Base-by-base conservation (phyloP, 2,888 invertebrate species). In the Ommatoiulus sabulosus region DNA sequence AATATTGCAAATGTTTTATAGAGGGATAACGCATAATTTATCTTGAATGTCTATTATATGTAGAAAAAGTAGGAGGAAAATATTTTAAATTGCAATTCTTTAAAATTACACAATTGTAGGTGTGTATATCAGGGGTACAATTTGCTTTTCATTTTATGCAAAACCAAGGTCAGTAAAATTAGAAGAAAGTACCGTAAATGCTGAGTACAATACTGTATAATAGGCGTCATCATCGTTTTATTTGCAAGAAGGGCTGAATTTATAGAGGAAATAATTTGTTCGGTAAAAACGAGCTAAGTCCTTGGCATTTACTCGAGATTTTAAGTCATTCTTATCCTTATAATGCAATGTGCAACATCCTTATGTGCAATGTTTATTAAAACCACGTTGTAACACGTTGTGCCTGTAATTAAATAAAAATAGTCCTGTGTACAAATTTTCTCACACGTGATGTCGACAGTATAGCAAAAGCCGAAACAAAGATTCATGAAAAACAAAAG, bases 151-250 rank as follows among this genome's bases (percentile, higher is more conserved):
- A 63, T 63, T 63, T 63, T 20, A 63, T 63, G 20, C n/a, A 5
- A 63, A 5, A 72, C 72, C 72, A 72, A 72, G 24, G 72, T 72
- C 24, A 72, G 8, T 24, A 72, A 72, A 72, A 72, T 72, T 72
- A 72, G 24, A 10, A 24, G n/a, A 72, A 72, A 72, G 72, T 72
- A 72, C 72, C 72, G 72, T 72, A 72, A 72, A 72, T 72, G n/a
- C 1, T 20, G 20, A 20, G 63, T 63, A 17, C 52, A 52, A n/a
- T n/a, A n/a, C n/a, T n/a, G 12, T 52, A 52, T 35, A 1, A 35
- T 35, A 35, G 63, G 6, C n/a, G 63, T 63, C 63, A 63, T 63
- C 63, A 63, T 20, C 10, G 72, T 24, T 72, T 72, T 12, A 72
- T 20, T 10, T 72, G 24, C 4, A 72, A 24, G 24, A 10, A 24